Conservation (phyloP, 1,140 invertebrate species). For the Lucilia sericata region DNA sequence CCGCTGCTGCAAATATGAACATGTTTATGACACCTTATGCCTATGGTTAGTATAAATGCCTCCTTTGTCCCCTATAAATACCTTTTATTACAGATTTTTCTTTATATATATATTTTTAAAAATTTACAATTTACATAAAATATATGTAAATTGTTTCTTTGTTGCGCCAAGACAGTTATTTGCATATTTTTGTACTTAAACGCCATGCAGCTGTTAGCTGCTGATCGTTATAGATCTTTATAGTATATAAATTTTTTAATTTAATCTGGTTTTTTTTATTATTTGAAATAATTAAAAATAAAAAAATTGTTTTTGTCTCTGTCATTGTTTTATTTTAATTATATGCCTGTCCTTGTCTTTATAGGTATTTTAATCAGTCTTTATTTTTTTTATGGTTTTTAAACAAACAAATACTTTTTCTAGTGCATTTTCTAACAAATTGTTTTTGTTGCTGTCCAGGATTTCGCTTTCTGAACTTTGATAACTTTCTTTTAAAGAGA, state of each 20-base stretch:
- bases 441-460: too few relatives aligned
- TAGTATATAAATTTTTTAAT: not conserved
- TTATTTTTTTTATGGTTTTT: too few relatives aligned
- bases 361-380: too few relatives aligned
- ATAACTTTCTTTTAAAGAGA: too few relatives aligned
- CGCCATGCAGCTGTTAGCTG: not conserved
- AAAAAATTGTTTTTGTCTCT: too few relatives aligned
- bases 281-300: too few relatives aligned
- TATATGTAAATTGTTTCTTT: not conserved
- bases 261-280: not conserved
- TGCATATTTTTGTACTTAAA: not conserved
- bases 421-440: too few relatives aligned
- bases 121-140: not conserved
- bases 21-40: constrained; percentile 64
- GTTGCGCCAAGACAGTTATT: not conserved
- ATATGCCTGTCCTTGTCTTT: too few relatives aligned
- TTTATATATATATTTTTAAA: not conserved
- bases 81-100: not conserved
- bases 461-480: too few relatives aligned
- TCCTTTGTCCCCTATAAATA: not conserved
- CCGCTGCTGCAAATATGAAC: constrained; percentile 66
- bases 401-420: too few relatives aligned
- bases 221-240: not conserved
- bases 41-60: constrained; percentile 57
- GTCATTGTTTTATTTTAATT: too few relatives aligned